phyloP scores from a whole-genome alignment of 1,140 invertebrate species.

The Paracyclopina nana region DNA sequence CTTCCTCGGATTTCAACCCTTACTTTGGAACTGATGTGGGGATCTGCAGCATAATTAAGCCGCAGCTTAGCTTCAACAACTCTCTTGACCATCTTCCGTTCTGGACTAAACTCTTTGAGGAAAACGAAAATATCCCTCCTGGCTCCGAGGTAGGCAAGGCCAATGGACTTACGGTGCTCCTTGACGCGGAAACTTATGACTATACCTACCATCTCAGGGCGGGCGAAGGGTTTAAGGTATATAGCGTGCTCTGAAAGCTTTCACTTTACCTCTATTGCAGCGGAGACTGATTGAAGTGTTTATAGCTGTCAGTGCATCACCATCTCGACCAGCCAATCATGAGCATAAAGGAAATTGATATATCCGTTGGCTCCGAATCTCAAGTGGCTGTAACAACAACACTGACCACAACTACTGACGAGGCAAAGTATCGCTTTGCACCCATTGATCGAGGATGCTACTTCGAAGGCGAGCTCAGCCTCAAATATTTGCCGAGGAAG shows the following conservation, averaged over 20 bases:
- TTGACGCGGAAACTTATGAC: slow-evolving; percentile 7
- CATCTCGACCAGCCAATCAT: slow-evolving; percentile 15
- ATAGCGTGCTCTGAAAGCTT: too few relatives aligned
- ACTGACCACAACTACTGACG: slow-evolving; percentile 6
- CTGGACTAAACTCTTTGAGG: neutral
- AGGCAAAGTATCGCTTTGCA: neutral
- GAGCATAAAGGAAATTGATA: slow-evolving; percentile 10
- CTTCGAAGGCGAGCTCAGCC: neutral
- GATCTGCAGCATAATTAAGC: slow-evolving; percentile 12
- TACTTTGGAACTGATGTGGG: slow-evolving; percentile 12
- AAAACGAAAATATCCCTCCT: neutral
- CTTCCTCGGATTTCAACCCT: slow-evolving; percentile 6
- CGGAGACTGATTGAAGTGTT: too few relatives aligned
- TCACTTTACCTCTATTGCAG: too few relatives aligned
- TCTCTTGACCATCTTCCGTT: neutral
- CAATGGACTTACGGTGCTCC: slow-evolving; percentile 1
- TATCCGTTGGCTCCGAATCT: slow-evolving; percentile 4
- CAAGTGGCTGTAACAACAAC: slow-evolving; percentile 6
- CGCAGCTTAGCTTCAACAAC: slow-evolving; percentile 1
- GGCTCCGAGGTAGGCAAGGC: slow-evolving; percentile 6
- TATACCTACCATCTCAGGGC: slow-evolving; percentile 8
- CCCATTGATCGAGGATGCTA: slow-evolving; percentile 8
- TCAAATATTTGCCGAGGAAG: neutral
- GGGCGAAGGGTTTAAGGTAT: slow-evolving; percentile 13
- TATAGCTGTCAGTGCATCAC: slow-evolving; percentile 11